Evolutionary conservation across 2,113 vertebrate species (phyloP).

Genomic region (Neogale vison): DNA sequence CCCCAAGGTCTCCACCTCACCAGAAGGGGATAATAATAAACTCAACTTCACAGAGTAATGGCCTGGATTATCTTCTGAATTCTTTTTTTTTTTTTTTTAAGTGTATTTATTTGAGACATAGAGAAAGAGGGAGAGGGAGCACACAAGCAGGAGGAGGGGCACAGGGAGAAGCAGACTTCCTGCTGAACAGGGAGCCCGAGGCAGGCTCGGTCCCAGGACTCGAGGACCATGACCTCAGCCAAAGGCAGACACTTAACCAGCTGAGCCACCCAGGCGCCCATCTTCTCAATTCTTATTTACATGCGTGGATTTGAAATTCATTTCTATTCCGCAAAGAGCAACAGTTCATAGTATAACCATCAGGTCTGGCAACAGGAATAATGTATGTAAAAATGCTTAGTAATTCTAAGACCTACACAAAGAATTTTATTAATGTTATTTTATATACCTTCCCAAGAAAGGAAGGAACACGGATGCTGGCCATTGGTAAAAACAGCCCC

Average conservation of each 20-base stretch:
- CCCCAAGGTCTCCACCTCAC: neutral
- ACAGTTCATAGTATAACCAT: neutral
- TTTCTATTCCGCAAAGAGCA: neutral
- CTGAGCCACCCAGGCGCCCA: too few species aligned
- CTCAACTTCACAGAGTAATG: neutral
- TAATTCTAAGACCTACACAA: neutral
- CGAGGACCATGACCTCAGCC: too few species aligned
- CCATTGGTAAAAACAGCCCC: neutral
- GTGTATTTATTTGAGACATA: too few species aligned
- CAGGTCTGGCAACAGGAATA: neutral
- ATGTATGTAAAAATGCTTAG: neutral
- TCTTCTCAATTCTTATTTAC: slow-evolving; percentile 2
- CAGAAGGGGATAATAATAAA: neutral
- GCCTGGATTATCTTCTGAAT: neutral
- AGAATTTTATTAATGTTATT: neutral
- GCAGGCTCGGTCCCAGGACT: too few species aligned
- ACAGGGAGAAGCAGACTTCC: too few species aligned
- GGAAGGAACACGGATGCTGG: neutral
- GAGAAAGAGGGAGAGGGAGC: too few species aligned
- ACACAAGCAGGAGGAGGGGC: too few species aligned
- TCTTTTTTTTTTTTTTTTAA: neutral
- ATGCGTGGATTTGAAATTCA: neutral
- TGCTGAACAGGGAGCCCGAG: too few species aligned
- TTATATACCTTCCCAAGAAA: neutral
- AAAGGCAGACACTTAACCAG: too few species aligned